phyloP scores from a whole-genome alignment of 2,888 invertebrate species.

The Mimas tiliae region DNA sequence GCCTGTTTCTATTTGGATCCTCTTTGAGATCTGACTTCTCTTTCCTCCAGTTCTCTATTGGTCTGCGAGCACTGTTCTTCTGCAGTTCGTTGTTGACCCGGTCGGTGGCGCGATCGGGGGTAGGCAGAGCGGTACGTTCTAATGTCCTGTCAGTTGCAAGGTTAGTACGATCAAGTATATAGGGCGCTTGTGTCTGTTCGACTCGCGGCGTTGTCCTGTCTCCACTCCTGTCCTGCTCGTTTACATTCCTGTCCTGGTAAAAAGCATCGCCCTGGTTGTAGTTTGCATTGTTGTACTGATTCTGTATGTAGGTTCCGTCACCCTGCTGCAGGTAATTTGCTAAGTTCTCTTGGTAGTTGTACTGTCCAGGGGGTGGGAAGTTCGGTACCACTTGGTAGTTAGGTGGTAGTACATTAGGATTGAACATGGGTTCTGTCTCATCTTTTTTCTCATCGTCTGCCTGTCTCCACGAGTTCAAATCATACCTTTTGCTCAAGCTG shows the following conservation, averaged over 20 bases:
- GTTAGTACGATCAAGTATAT: background rate
- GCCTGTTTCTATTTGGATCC: conserved; percentile 60
- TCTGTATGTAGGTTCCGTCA: conserved; percentile 73
- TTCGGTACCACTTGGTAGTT: conserved; percentile 58
- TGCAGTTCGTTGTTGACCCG: conserved; percentile 69
- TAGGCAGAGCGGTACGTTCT: conserved; percentile 31
- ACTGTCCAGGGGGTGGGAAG: conserved; percentile 65
- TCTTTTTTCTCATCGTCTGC: conserved; percentile 66
- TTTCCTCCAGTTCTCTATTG: conserved; percentile 72
- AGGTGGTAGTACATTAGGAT: conserved; percentile 65
- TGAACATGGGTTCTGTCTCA: conserved; percentile 58
- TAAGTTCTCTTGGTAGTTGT: conserved; percentile 57
- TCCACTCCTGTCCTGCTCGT: background rate
- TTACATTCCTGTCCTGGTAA: conserved; percentile 42
- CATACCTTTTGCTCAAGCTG: conserved; percentile 67
- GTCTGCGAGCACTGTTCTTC: conserved; percentile 54
- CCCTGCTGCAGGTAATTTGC: conserved; percentile 74
- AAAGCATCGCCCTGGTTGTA: conserved; percentile 62
- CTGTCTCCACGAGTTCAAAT: conserved; percentile 76
- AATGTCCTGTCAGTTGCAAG: background rate
- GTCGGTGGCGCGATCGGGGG: conserved; percentile 46
- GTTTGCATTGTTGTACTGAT: conserved; percentile 56
- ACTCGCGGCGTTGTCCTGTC: background rate
- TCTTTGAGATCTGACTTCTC: conserved; percentile 63
- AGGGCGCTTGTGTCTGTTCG: background rate